Evolutionary conservation across 1,140 invertebrate species (phyloP).

Genomic region (Papilio helenus): DNA sequence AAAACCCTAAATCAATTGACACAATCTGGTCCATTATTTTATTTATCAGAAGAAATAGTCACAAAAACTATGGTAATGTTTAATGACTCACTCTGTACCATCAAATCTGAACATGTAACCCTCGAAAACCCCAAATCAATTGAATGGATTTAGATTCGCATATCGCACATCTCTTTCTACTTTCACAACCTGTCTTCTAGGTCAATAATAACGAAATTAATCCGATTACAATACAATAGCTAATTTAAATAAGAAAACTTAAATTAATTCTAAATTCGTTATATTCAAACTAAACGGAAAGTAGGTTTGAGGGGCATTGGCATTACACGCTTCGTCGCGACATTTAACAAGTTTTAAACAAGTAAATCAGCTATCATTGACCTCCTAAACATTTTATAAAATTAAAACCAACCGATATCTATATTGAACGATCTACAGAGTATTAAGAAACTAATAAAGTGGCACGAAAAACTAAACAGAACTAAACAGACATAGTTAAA

Average conservation of each 20-base stretch:
- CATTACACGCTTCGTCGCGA: slow-evolving; percentile 24
- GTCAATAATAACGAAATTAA: slow-evolving; percentile 1
- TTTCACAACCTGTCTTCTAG: slow-evolving; percentile 15
- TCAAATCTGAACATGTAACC: no score
- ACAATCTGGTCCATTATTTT: no score
- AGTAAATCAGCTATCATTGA: slow-evolving; percentile 47
- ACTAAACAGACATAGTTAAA: not conserved
- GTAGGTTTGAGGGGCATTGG: slow-evolving; percentile 42
- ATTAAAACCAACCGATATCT: slow-evolving; percentile 16
- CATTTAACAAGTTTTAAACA: slow-evolving; percentile 41
- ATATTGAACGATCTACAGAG: not conserved
- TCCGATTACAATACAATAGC: slow-evolving; percentile 5
- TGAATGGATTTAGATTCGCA: not conserved
- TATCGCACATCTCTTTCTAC: not conserved
- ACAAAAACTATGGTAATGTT: no score
- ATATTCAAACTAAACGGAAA: slow-evolving; percentile 35
- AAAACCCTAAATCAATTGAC: not conserved
- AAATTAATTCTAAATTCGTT: not conserved
- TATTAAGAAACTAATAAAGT: not conserved
- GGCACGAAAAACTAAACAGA: slow-evolving; percentile 16
- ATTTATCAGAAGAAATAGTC: no score
- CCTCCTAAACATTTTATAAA: slow-evolving; percentile 41
- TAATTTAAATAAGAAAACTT: not conserved
- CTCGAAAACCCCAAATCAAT: no score
- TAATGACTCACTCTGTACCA: no score